Base-by-base conservation (phyloP, 2,888 invertebrate species). In the Cetonia aurata region DNA sequence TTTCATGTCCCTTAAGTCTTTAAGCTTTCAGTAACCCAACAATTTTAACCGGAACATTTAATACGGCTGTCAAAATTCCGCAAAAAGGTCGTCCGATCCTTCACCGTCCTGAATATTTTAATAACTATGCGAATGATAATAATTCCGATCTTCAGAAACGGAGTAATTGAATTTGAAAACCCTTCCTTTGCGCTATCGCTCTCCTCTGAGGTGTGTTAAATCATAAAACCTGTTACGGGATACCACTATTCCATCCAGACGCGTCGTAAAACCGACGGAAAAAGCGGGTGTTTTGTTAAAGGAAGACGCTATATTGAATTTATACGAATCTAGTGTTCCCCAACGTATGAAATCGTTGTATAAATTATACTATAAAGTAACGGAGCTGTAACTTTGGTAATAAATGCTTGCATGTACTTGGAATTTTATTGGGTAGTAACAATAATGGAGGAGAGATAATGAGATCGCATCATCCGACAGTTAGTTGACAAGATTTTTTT, bases 321-420 rank as follows among this genome's bases (percentile, higher is more conserved):
- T 44, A 44, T 44, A 44, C 6, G 44, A 44, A 44, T 44, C 44
- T 44, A 44, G 44, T 13, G 44, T 44, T 44, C 13, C 44, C 13
- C 13, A 10, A 44, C 44, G 44, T 6, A 44, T 6, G 44, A 6
- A 10, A 13, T 44, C 44, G 44, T 44, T 6, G 44, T 44, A 44
- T 2, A 44, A 44, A 44, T 44, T 44, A 44, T 44, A 44, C 44
- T 44, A 44, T 44, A 44, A 44, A 44, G 44, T 44, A 44, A 44
- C 44, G 44, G 44, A 44, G 6, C 44, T n/a, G 44, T 44, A 44
- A 44, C 44, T 3, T 44, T 6, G 44, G 44, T 44, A 44, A 44
- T 44, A 44, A 44, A 44, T 44, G 6, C 44, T 44, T 44, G 44
- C 44, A 44, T 44, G 44, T 44, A 44, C 44, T 44, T 44, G 44